A percentile compares a stretch with the other conserved stretches of the same genome.
These are phyloP conservation scores for Mastigias papua DNA, from an alignment of 30 jellyfish, hydroid and myxozoan species.

Conservation along the genomic window DNA sequence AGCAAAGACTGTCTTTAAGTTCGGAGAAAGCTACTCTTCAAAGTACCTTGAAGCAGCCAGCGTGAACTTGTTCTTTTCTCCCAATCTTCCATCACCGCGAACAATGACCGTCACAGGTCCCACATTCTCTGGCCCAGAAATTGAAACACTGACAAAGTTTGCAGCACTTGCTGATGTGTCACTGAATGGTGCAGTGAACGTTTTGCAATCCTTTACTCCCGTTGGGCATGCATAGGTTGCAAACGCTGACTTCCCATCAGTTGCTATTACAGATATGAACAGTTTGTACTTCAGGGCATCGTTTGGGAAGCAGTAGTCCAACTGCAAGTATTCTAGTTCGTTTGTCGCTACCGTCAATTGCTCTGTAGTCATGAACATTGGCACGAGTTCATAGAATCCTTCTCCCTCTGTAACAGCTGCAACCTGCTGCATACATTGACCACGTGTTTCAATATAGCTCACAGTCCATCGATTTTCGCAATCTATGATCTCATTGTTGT, in stretches of 20 bases:
- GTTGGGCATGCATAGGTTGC: conserved; percentile 78
- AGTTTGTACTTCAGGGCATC: background rate
- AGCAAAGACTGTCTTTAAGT: too few relatives aligned
- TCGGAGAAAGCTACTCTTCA: too few relatives aligned
- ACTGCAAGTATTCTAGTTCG: conserved; percentile 36
- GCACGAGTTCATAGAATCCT: conserved; percentile 74
- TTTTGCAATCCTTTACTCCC: conserved; percentile 19
- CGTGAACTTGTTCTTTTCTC: conserved; percentile 30
- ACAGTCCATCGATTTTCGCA: conserved; percentile 46
- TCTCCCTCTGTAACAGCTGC: conserved; percentile 1
- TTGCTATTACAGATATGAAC: conserved; percentile 49
- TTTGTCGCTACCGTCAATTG: conserved; percentile 23
- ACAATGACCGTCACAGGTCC: conserved; percentile 72
- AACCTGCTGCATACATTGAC: conserved; percentile 31
- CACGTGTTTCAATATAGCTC: conserved; percentile 37
- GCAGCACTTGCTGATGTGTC: conserved; percentile 73
- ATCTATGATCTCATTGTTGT: background rate
- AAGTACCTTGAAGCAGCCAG: conserved; percentile 68
- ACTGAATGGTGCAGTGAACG: conserved; percentile 52
- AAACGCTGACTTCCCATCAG: conserved; percentile 61
- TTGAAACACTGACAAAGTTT: conserved; percentile 31
- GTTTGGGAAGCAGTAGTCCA: conserved; percentile 63
- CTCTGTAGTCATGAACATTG: conserved; percentile 42
- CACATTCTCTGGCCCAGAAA: conserved; percentile 46
- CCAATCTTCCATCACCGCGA: conserved; percentile 69